phyloP scores from a whole-genome alignment of 92 coral and sea anemone genomes.

The Metridium senile region DNA sequence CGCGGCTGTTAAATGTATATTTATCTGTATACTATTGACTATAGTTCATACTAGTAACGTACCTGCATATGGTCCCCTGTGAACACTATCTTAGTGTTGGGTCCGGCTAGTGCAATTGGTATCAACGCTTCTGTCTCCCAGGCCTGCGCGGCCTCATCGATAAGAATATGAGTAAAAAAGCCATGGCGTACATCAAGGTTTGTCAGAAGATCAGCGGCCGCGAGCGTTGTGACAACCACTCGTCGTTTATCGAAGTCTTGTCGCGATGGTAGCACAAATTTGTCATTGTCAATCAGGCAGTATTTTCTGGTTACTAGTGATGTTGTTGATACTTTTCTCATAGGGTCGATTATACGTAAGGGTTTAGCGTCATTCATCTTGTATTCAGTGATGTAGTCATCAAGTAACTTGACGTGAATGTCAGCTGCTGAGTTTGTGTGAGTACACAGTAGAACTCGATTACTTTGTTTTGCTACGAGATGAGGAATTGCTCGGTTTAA shows the following conservation, averaged over 20 bases:
- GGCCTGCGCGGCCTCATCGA: slow-evolving; percentile 98
- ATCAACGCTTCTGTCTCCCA: slow-evolving; percentile 85
- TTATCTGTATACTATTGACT: no score
- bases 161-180: slow-evolving; percentile 84
- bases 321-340: slow-evolving; percentile 37
- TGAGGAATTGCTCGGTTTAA: slow-evolving; percentile 76
- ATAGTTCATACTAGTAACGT: not conserved
- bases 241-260: slow-evolving; percentile 56
- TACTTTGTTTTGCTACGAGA: slow-evolving; percentile 54
- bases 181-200: slow-evolving; percentile 60
- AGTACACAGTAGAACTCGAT: slow-evolving; percentile 86
- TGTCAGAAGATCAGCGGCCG: slow-evolving; percentile 72
- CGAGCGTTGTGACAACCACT: slow-evolving; percentile 81
- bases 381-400: slow-evolving; percentile 51
- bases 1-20: no score
- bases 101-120: slow-evolving; percentile 82
- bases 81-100: slow-evolving; percentile 79
- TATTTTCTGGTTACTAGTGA: slow-evolving; percentile 43
- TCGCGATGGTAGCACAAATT: slow-evolving; percentile 64
- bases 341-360: slow-evolving; percentile 59
- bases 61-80: slow-evolving; percentile 99
- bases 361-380: slow-evolving; percentile 61
- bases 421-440: slow-evolving; percentile 96
- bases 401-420: slow-evolving; percentile 74
- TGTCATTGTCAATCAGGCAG: slow-evolving; percentile 45